Base-by-base conservation (phyloP, 2,113 vertebrate genomes). In the Indicator indicator region DNA sequence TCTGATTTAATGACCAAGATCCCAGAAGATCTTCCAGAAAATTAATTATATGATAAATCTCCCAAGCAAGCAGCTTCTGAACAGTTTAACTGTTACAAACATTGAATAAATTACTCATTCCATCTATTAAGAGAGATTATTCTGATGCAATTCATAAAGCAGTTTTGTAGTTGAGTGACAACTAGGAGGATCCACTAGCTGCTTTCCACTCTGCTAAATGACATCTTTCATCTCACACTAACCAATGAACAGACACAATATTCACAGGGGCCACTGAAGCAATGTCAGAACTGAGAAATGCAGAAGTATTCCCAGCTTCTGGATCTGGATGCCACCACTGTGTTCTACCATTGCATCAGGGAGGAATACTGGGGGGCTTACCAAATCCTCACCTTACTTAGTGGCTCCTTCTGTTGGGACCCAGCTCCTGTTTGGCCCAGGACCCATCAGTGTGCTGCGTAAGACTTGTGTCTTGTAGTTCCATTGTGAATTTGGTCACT, bases 1-100 rank as follows among this genome's bases (percentile, higher is more conserved):
- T 91, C 78, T 73, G 62, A 84, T 92, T 88, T 59, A 73, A 83
- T 91, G 80, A 76, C 58, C 67, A 72, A 86, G 67, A 65, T 94
- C 83, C 54, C 80, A 44, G 75, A 54, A 91, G 80, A 59, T 73
- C 70, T 94, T 95, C 48, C 72, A 82, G 68, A 94, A 94, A 85
- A 94, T 71, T 93, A 88, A 80, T 94, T 84, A 91, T 55, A 74
- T 92, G 70, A 82, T 84, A 81, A 93, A 94, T 86, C 80, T 93
- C 86, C 58, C 85, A 91, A 89, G 92, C 76, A 93, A 95, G 89
- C 80, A 88, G 71, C 54, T 93, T 94, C 79, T 85, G 72, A 94
- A 76, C 60, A 88, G 70, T 90, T 90, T 82, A 79, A 82, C 83
- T 93, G 46, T 95, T 94, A 91, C 5, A 27, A 94, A 94, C 67